Base-by-base conservation (phyloP, 2,797 vertebrate species). In the Yasuhikotakia modesta region DNA sequence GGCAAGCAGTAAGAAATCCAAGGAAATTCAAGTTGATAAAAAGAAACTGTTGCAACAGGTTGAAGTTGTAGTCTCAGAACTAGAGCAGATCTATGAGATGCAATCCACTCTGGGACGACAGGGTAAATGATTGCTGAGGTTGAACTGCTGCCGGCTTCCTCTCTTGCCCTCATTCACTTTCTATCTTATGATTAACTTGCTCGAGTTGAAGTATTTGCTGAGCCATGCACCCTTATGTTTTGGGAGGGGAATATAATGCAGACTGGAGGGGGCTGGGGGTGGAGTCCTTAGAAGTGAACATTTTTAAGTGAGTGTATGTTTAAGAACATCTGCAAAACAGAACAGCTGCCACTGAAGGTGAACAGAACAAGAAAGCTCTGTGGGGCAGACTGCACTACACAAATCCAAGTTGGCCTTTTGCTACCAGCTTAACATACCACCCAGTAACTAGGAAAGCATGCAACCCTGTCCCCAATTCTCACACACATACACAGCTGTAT, bases 181-280 rank as follows among this genome's bases (percentile, higher is more conserved):
- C 82, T 85, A 95, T 95, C 96, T 98, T 95, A 98, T 98, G 95
- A 99, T 99, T 98, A 98, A 99, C 96, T 96, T 82, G 91, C 94
- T 94, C 94, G 95, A 94, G 95, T 96, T 97, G 95, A 98, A 98
- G 97, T 98, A 98, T 98, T 98, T 99, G 97, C 96, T 98, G 97
- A 97, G 95, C 94, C 91, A 90, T 92, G 93, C 94, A 91, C 88
- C 35, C 93, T 90, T 90, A 88, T 88, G 90, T 82, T 87, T 83
- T 84, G 95, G 88, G 86, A 89, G 90, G 90, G 73, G 88, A 83
- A 87, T 89, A 86, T 89, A 82, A 83, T 87, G 81, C 82, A 86
- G 81, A 76, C 84, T 76, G 87, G 82, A 50, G 81, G 64, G 85
- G 76, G 79, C 70, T 32, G 90, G 48, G 80, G 79, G 70, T 75